Percentiles rank a stretch among this genome's conserved stretches.
Evolutionary conservation across 2,797 vertebrate species (phyloP).

Genomic region (Danionella dracula): DNA sequence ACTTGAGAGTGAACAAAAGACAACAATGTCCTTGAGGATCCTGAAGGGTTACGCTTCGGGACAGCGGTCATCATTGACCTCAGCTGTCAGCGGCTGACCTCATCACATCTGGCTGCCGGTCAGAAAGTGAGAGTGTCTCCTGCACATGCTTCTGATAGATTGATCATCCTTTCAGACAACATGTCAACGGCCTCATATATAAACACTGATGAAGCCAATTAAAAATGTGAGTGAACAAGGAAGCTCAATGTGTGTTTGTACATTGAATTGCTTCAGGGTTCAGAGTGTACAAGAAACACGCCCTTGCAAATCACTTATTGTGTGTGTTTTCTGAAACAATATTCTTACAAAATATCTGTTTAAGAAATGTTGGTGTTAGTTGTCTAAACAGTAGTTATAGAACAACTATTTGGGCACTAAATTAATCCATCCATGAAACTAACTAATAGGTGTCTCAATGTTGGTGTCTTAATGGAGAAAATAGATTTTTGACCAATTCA

Average conservation of each 20-base stretch:
- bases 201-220: conserved; percentile 9
- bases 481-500: no score
- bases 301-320: neutral
- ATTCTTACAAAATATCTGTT: no score
- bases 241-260: neutral
- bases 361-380: neutral
- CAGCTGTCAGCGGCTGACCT: conserved; percentile 59
- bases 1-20: no score
- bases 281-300: neutral
- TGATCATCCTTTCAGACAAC: conserved; percentile 65
- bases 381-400: neutral
- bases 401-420: neutral
- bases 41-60: conserved; percentile 48
- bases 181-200: conserved; percentile 20
- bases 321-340: neutral
- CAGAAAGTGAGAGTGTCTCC: conserved; percentile 70
- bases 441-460: no score
- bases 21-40: no score
- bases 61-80: conserved; percentile 84
- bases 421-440: no score
- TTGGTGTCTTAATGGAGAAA: no score
- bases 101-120: conserved; percentile 72
- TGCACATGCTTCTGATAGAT: conserved; percentile 72
- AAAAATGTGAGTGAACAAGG: neutral
- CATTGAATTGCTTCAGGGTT: neutral